Conservation (phyloP, 1,140 invertebrate species). For the Helicorthomorpha holstii region DNA sequence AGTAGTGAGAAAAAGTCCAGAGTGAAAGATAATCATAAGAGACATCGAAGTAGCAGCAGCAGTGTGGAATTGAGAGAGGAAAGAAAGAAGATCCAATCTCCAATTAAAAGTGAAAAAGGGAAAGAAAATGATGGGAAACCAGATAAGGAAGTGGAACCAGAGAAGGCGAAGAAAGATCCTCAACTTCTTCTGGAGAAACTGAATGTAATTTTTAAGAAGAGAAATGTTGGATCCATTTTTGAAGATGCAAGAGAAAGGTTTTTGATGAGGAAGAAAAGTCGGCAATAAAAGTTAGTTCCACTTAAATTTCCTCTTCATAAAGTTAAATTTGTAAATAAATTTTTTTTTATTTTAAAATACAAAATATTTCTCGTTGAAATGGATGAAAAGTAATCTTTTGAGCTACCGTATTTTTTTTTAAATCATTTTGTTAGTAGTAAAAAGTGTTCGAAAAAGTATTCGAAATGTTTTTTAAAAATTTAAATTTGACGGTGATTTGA, state of each 20-base stretch:
- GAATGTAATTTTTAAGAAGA: slow-evolving; percentile 32
- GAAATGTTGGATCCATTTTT: slow-evolving; percentile 62
- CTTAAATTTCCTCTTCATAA: no score
- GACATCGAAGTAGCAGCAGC: slow-evolving; percentile 1
- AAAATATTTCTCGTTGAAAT: no score
- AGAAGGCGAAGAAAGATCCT: slow-evolving; percentile 9
- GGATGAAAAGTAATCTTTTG: no score
- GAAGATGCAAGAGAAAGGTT: slow-evolving; percentile 61
- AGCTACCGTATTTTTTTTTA: no score
- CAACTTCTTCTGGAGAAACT: slow-evolving; percentile 6
- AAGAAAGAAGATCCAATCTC: no score
- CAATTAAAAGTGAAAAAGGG: neutral
- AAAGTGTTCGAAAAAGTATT: no score
- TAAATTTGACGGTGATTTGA: no score
- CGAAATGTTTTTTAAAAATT: no score
- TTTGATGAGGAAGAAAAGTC: slow-evolving; percentile 44
- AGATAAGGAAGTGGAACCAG: slow-evolving; percentile 6
- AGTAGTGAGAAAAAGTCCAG: slow-evolving; percentile 3
- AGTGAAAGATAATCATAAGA: slow-evolving; percentile 7
- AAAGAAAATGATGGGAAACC: slow-evolving; percentile 1
- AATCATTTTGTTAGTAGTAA: no score
- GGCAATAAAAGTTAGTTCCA: no score
- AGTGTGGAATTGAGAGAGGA: slow-evolving; percentile 7
- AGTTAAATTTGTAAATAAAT: no score
- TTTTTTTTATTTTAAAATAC: no score